Evolutionary conservation across 2,888 invertebrate species (phyloP), one percentile per base, ranked within the genome.

Genomic region (Pelosia muscerda): DNA sequence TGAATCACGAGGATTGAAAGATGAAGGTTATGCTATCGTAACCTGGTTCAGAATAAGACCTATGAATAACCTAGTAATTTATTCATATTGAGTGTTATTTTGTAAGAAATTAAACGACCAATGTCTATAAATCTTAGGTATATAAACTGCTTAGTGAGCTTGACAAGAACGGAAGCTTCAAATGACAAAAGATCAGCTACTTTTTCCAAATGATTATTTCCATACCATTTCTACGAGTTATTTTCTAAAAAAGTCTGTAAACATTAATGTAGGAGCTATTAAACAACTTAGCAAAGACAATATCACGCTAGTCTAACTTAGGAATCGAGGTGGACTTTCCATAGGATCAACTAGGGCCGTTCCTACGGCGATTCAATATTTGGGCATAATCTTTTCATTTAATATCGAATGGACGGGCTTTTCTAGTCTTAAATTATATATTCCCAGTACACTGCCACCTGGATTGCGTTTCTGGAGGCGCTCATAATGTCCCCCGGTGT

Each of bases 1-100:
- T 55, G 23, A 55, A 55, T 55, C 55, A 55, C 25, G 23, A 55
- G 13, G 55, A 55, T 25, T 25, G 55, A 55, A 55, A 25, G 11
- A 55, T 55, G 55, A 15, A 25, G 25, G 6, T 55, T 25, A 55
- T 55, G 25, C 15, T 26, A n/a, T 49, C 49, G 2, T 55, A 25
- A 55, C 25, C 55, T 55, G 25, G 25, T 25, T 55, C 26, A 19
- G 13, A 25, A 25, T 55, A 5, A 25, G 25, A 55, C 15, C 25
- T 26, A 1, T n/a, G n/a, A n/a, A n/a, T n/a, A n/a, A n/a, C n/a
- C n/a, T n/a, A n/a, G n/a, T n/a, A n/a, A n/a, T n/a, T n/a, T 25
- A 26, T 15, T 55, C 15, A 49, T 49, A 49, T 49, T n/a, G 49
- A 42, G 19, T 6, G 19, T 2, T 1, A 15, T 49, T n/a, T 49